A percentile compares a stretch with the other conserved stretches of the same genome.
Conservation (phyloP, 2,888 invertebrate species). For the Sepiola atlantica region DNA sequence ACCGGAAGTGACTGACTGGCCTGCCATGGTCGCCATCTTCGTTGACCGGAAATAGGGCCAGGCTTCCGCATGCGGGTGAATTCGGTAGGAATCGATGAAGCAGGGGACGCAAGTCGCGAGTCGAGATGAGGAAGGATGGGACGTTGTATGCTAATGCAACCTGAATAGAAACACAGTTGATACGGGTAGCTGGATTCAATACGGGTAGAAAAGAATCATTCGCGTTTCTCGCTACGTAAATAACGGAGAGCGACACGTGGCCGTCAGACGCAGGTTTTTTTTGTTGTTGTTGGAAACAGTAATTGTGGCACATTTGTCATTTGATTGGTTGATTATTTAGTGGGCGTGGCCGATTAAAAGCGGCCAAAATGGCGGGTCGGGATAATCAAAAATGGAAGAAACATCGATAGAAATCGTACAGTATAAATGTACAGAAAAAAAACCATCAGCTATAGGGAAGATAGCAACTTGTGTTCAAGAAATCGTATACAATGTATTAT, state of each 20-base stretch:
- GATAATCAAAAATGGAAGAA: too few species aligned
- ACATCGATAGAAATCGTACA: too few species aligned
- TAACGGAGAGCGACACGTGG: not conserved
- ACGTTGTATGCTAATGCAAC: not conserved
- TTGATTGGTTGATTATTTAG: not conserved
- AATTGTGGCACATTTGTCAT: not conserved
- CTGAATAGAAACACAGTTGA: not conserved
- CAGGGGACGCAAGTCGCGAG: not conserved
- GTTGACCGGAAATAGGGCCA: not conserved
- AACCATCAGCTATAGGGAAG: too few species aligned
- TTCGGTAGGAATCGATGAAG: not conserved
- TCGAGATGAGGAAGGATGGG: not conserved
- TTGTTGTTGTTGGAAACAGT: not conserved
- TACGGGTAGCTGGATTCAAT: not conserved
- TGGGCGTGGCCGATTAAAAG: not conserved
- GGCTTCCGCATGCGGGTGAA: not conserved
- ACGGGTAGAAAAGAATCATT: not conserved
- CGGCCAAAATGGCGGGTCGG: too few species aligned
- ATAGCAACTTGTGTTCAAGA: too few species aligned
- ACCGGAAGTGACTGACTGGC: conserved; percentile 13
- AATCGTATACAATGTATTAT: too few species aligned
- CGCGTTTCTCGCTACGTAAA: not conserved
- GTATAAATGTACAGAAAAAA: too few species aligned
- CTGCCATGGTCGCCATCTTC: not conserved
- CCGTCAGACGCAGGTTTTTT: not conserved